Evolutionary conservation across 2,797 vertebrate species (phyloP).

Genomic region (Liparis tanakae): DNA sequence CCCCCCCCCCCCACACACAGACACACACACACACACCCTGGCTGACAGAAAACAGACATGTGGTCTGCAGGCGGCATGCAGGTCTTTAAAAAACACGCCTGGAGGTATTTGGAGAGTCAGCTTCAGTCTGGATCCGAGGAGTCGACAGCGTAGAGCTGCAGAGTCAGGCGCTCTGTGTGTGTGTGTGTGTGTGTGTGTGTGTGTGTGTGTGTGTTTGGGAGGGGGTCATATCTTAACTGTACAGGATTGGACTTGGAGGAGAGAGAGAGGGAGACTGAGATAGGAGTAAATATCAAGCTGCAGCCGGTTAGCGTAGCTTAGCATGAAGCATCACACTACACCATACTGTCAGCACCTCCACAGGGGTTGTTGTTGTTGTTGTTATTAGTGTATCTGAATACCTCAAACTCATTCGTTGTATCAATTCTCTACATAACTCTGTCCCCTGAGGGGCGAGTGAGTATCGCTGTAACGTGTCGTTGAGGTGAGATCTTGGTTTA

Average conservation of each 20-base stretch:
- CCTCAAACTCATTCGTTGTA: neutral
- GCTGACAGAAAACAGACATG: slow-evolving; percentile 43
- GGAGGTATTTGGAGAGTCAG: slow-evolving; percentile 21
- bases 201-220: slow-evolving; percentile 20
- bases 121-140: slow-evolving; percentile 10
- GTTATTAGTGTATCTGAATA: neutral
- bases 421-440: neutral
- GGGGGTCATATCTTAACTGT: slow-evolving; percentile 63
- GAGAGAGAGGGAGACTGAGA: slow-evolving; percentile 37
- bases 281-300: neutral
- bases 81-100: slow-evolving; percentile 35
- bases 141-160: neutral
- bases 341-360: no score
- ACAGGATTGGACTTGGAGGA: slow-evolving; percentile 54
- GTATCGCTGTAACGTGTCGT: slow-evolving; percentile 28
- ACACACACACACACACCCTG: no score
- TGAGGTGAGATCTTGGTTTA: slow-evolving; percentile 47
- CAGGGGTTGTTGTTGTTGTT: no score
- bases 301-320: neutral
- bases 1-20: neutral
- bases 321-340: neutral
- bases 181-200: no score
- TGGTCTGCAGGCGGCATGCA: slow-evolving; percentile 11
- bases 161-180: neutral
- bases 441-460: slow-evolving; percentile 10